Base-by-base conservation (phyloP, 2,113 vertebrate species). In the Oreochromis spilurus region DNA sequence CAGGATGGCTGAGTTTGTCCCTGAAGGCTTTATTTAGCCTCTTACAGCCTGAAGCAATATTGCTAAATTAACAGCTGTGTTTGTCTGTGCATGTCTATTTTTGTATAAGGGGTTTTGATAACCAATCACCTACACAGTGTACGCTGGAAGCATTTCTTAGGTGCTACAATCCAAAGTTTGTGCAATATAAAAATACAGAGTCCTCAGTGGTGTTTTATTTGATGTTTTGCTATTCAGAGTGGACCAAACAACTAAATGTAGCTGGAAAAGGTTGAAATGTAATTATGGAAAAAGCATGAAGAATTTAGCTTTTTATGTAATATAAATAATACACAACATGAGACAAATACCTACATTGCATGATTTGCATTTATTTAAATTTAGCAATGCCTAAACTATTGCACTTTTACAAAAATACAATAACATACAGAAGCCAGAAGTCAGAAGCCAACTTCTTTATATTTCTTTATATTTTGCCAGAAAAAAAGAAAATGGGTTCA, bases 1-100 rank as follows among this genome's bases (percentile, higher is more conserved):
- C 55, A 81, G 81, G 50, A 83, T 89, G 92, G 78, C 60, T 89
- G 54, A 77, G 29, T 85, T 90, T 72, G 19, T 83, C 90, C 83
- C 85, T 54, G n/a, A 52, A 85, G 89, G 52, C 53, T 90, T 89
- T 89, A 86, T 87, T 90, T 89, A 87, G 89, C 34, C 77, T 75
- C 31, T 58, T 9, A 57, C 72, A 88, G 91, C 88, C 88, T 78
- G 36, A 70, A 89, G 92, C 57, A 29, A 86, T 77, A 45, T 53
- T 38, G 55, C 62, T 92, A 87, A 94, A 86, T 89, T 45, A 57
- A 79, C 81, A 93, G 50, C 31, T 70, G 48, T 17, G 10, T 85
- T 82, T 82, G 45, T 52, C n/a, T 83, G 48, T 79, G 24, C 40
- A 14, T 43, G 16, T 75, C 34, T 84, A 54, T 83, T 88, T 86